A percentile compares a stretch with the other conserved stretches of the same genome.
Evolutionary conservation across 2,888 invertebrate species (phyloP).

Genomic region (Micoletzkya japonica): DNA sequence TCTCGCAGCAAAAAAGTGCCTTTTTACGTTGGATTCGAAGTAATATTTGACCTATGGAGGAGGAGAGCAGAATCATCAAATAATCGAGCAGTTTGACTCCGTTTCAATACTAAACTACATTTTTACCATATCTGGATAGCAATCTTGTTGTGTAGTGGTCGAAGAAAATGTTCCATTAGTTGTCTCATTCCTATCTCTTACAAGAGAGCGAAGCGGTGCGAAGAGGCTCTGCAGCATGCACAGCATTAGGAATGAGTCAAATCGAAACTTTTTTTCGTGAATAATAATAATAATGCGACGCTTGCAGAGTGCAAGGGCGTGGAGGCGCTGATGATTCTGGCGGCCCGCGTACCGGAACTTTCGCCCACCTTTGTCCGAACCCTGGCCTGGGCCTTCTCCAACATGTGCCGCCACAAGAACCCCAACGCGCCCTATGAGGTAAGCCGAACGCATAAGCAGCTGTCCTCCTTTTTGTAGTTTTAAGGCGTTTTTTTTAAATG

Average conservation of each 20-base stretch:
- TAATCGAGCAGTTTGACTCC: too few species aligned
- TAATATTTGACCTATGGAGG: too few species aligned
- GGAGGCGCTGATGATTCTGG: constrained; percentile 77
- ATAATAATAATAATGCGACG: constrained; percentile 72
- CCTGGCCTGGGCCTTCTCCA: constrained; percentile 84
- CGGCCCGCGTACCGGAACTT: constrained; percentile 70
- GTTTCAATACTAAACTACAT: too few species aligned
- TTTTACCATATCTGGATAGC: too few species aligned
- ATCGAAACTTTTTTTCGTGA: background rate
- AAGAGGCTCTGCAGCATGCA: background rate
- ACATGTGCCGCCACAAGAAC: constrained; percentile 94
- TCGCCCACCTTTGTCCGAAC: constrained; percentile 48
- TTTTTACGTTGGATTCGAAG: too few species aligned
- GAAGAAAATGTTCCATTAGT: too few species aligned
- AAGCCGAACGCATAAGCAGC: background rate
- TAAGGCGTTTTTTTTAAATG: background rate
- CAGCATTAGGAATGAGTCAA: background rate
- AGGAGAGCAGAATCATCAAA: too few species aligned
- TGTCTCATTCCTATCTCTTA: too few species aligned
- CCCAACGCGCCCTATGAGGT: constrained; percentile 70
- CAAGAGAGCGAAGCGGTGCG: too few species aligned
- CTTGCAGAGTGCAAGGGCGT: constrained; percentile 77
- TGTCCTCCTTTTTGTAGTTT: background rate
- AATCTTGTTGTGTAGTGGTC: too few species aligned
- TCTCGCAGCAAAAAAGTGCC: too few species aligned